A percentile compares a stretch with the other conserved stretches of the same genome.
Conservation (phyloP, 53 echinoderm and acorn worm species). For the Zoroaster sp. region DNA sequence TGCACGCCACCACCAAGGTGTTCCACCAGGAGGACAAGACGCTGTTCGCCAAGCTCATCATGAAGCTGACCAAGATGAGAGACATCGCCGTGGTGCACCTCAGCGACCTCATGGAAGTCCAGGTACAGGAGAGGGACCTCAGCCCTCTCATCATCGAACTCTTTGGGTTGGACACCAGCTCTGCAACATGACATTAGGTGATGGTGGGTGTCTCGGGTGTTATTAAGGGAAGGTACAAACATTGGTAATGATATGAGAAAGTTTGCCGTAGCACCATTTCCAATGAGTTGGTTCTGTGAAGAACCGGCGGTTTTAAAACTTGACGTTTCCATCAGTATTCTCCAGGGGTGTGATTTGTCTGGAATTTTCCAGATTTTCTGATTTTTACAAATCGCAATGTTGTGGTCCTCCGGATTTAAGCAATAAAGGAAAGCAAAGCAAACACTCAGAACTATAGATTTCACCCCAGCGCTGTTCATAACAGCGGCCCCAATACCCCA, state of each 20-base stretch:
- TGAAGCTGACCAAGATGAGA: slow-evolving; percentile 89
- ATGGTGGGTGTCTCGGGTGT: background rate
- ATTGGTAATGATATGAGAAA: background rate
- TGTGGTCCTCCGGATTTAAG: too few relatives aligned
- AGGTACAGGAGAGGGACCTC: slow-evolving; percentile 86
- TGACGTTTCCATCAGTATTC: too few relatives aligned
- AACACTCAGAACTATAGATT: too few relatives aligned
- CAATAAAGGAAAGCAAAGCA: too few relatives aligned
- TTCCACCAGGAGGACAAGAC: slow-evolving; percentile 80
- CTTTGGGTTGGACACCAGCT: slow-evolving; percentile 75
- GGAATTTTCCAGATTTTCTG: too few relatives aligned
- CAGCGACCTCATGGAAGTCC: slow-evolving; percentile 93
- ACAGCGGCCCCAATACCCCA: too few relatives aligned
- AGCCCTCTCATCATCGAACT: slow-evolving; percentile 92
- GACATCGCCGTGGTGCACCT: slow-evolving; percentile 95
- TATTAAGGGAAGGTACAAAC: background rate
- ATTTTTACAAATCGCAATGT: too few relatives aligned
- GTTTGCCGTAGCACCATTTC: too few relatives aligned
- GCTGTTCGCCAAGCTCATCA: slow-evolving; percentile 93
- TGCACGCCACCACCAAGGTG: slow-evolving; percentile 89
- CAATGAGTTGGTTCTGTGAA: too few relatives aligned
- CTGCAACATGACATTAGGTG: slow-evolving; percentile 1
- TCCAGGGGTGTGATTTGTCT: too few relatives aligned
- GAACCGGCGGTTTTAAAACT: too few relatives aligned
- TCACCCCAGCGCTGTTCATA: too few relatives aligned